These are phyloP conservation scores for Oreochromis mossambicus DNA, from an alignment of 2,797 vertebrate genomes.

Conservation along the genomic window DNA sequence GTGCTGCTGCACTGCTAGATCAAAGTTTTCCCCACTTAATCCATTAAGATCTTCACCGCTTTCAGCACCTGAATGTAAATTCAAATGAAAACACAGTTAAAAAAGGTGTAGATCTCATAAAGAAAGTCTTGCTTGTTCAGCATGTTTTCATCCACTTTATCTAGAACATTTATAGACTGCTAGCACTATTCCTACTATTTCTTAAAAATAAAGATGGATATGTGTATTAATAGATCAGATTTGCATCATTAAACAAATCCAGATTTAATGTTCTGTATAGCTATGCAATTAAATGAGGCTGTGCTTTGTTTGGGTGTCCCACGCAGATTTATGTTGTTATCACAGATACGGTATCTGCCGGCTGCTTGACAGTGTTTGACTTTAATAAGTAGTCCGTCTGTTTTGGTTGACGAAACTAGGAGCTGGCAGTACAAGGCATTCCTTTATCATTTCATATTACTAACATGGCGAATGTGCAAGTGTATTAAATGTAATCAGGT, in stretches of 20 bases:
- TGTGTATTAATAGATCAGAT: background rate
- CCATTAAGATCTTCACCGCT: constrained; percentile 28
- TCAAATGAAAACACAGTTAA: background rate
- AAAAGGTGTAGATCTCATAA: background rate
- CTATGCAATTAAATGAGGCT: background rate
- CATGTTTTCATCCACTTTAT: background rate
- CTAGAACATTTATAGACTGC: background rate
- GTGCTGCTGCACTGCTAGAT: constrained; percentile 7
- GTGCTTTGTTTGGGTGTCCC: background rate
- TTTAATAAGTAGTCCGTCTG: background rate
- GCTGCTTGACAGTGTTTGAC: background rate
- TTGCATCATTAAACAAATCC: background rate
- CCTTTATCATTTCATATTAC: background rate
- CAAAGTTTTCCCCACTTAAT: constrained; percentile 37
- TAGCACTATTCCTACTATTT: background rate
- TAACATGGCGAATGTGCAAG: background rate
- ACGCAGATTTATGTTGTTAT: background rate
- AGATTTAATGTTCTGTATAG: background rate
- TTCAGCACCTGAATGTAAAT: background rate
- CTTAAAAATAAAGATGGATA: background rate
- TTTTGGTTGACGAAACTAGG: background rate
- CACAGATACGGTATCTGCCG: background rate
- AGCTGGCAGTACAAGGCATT: background rate
- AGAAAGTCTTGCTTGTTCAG: background rate
- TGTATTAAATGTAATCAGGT: background rate